phyloP scores from a whole-genome alignment of 2,888 invertebrate species.

The Adelphocoris suturalis region DNA sequence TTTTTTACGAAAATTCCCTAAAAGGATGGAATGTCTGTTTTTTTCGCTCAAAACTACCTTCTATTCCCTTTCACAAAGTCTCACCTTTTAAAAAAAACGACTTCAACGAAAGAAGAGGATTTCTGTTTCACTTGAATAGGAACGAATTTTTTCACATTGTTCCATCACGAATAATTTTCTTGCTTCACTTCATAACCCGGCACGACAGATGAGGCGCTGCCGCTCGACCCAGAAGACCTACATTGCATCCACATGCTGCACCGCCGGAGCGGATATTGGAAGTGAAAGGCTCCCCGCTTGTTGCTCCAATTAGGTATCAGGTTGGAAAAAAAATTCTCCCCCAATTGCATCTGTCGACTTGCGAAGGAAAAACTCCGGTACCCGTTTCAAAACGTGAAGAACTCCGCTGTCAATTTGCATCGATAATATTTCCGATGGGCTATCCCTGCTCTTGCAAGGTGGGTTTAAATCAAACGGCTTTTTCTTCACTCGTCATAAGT shows the following conservation, averaged over 20 bases:
- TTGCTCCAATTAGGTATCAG: conserved; percentile 21
- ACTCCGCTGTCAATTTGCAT: neutral
- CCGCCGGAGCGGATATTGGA: conserved; percentile 27
- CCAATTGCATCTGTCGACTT: conserved; percentile 23
- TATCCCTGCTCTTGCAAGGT: neutral
- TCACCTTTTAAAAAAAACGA: no score
- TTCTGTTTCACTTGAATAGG: no score
- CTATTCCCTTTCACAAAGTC: no score
- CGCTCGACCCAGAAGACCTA: neutral
- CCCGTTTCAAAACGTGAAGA: neutral
- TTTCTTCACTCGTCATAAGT: neutral
- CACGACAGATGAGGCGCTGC: no score
- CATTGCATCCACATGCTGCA: conserved; percentile 15
- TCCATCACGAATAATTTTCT: no score
- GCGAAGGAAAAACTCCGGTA: neutral
- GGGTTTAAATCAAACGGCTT: neutral
- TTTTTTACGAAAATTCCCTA: no score
- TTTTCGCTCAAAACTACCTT: no score
- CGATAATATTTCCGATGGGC: neutral
- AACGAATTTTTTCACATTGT: no score
- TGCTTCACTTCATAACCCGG: neutral
- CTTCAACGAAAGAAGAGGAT: no score
- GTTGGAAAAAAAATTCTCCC: neutral
- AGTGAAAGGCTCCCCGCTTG: conserved; percentile 12
- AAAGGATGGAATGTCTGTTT: no score